Conservation (phyloP, 2,797 vertebrate genomes). For the Propithecus perrieri region DNA sequence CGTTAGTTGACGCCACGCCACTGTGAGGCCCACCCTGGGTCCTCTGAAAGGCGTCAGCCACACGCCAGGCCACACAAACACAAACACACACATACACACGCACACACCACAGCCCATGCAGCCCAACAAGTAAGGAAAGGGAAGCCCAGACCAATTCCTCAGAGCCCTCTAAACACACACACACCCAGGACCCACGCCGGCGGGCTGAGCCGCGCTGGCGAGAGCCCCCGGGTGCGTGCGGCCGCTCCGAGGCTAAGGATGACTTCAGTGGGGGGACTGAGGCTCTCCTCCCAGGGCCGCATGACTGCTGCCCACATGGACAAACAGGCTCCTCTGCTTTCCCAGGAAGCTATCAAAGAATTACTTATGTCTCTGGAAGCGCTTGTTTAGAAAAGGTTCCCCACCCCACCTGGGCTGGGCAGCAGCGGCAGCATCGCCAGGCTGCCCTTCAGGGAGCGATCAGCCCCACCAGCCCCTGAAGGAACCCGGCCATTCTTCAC, state of each 20-base stretch:
- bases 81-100: not conserved
- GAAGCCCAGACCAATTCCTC: not conserved
- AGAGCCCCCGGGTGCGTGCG: constrained; percentile 9
- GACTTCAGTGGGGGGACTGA: constrained; percentile 76
- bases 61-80: not conserved
- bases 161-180: constrained; percentile 4
- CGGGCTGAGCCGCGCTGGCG: not conserved
- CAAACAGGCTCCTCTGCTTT: constrained; percentile 78
- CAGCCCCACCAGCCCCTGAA: constrained; percentile 75
- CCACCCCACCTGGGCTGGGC: constrained; percentile 82
- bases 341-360: constrained; percentile 84
- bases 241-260: constrained; percentile 69
- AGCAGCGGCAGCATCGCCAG: not conserved
- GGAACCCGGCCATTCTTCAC: constrained; percentile 80
- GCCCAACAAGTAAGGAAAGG: not conserved
- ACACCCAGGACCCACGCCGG: not conserved
- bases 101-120: not conserved
- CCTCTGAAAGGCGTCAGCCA: not conserved
- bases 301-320: constrained; percentile 67
- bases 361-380: constrained; percentile 86
- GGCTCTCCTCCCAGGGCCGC: constrained; percentile 78
- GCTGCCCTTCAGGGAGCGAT: constrained; percentile 62
- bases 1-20: not conserved
- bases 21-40: not conserved
- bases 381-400: constrained; percentile 84